A percentile compares a stretch with the other conserved stretches of the same genome.
Conservation (phyloP, 2,113 vertebrate genomes). For the Gymnorhina tibicen region DNA sequence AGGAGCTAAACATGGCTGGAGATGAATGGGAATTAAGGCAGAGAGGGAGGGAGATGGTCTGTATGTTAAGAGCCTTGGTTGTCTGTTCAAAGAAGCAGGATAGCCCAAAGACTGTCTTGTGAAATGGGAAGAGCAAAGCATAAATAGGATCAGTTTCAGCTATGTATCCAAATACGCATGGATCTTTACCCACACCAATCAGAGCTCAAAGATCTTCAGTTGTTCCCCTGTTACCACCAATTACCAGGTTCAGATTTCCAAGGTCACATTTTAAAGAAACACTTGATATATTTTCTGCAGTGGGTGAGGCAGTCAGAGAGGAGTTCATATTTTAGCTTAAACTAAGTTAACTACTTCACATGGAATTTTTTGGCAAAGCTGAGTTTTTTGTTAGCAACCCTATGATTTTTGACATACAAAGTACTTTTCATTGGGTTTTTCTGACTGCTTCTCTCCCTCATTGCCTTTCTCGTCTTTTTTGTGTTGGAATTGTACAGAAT, state of each 20-base stretch:
- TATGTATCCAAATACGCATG: rapidly evolving
- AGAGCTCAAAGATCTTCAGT: not conserved
- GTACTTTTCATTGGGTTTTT: not conserved
- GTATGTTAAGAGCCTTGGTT: not conserved
- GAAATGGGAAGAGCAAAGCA: not conserved
- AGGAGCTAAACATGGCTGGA: not conserved
- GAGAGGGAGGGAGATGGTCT: not conserved
- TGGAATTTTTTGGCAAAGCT: not conserved
- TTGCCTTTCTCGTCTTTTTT: not conserved
- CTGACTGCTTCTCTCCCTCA: not conserved
- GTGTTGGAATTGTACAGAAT: not conserved
- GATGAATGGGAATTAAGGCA: not conserved
- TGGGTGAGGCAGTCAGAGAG: not conserved
- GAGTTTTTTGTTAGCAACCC: not conserved
- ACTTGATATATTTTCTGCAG: not conserved
- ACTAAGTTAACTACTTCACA: not conserved
- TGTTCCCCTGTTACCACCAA: not conserved
- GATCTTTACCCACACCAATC: not conserved
- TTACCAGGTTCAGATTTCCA: not conserved
- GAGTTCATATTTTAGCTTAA: not conserved
- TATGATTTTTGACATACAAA: not conserved
- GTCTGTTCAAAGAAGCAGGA: not conserved
- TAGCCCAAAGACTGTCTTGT: not conserved
- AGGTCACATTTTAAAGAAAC: not conserved
- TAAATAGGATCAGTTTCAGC: not conserved